Percentiles rank a stretch among this genome's conserved stretches.
Evolutionary conservation across 2,797 vertebrate species (phyloP).

Genomic region (Poeciliopsis gracilis): DNA sequence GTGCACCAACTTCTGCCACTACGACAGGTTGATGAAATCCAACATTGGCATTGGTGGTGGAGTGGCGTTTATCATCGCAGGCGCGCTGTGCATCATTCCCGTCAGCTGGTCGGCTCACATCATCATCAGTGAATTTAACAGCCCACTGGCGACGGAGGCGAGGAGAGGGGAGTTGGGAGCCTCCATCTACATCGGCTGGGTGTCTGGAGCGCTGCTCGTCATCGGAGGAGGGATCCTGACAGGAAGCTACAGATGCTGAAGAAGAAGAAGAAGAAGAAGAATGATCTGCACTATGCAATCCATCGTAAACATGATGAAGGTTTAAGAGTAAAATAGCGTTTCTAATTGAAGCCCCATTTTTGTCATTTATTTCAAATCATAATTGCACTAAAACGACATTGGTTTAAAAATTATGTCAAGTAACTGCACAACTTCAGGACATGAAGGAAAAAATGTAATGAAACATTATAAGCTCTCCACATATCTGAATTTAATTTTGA

Average conservation of each 20-base stretch:
- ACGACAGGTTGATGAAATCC: conserved; percentile 64
- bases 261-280: conserved; percentile 1
- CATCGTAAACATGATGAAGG: neutral
- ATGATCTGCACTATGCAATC: neutral
- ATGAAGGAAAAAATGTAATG: neutral
- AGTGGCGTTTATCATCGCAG: conserved; percentile 73
- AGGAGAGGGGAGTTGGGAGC: conserved; percentile 78
- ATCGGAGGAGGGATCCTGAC: conserved; percentile 78
- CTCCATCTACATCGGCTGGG: conserved; percentile 82
- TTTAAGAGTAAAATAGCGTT: neutral
- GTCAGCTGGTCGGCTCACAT: conserved; percentile 78
- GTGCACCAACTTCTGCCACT: conserved; percentile 74
- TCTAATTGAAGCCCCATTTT: neutral
- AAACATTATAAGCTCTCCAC: neutral
- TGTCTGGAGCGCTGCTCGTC: conserved; percentile 74
- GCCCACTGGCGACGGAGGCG: conserved; percentile 49
- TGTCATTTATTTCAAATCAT: conserved; percentile 9
- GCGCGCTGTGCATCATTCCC: conserved; percentile 73
- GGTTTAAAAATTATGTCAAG: neutral
- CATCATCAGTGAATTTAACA: conserved; percentile 79
- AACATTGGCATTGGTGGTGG: conserved; percentile 73
- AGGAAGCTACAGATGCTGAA: conserved; percentile 71
- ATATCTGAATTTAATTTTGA: neutral
- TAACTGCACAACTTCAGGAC: neutral
- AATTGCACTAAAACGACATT: conserved; percentile 18